Percentiles rank a stretch among this genome's conserved stretches.
Conservation (phyloP, 64 coral and sea anemone genomes). For the Montipora sp. region DNA sequence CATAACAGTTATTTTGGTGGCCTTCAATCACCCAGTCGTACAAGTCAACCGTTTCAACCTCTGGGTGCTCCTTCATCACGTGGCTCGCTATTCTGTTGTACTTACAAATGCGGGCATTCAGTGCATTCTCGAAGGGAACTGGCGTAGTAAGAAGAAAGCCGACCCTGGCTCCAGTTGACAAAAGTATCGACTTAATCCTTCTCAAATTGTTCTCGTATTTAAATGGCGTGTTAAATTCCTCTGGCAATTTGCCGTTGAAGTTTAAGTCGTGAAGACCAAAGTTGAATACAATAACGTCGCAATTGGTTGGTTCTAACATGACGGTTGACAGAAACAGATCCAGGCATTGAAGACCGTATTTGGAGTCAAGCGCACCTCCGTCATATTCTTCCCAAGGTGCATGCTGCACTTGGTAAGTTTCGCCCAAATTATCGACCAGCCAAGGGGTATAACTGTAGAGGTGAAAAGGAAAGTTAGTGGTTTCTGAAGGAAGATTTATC, state of each 20-base stretch:
- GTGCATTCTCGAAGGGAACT: constrained; percentile 58
- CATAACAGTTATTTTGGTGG: constrained; percentile 74
- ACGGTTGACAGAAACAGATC: constrained; percentile 56
- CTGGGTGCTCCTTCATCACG: constrained; percentile 52
- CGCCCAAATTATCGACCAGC: constrained; percentile 42
- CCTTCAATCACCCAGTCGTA: constrained; percentile 74
- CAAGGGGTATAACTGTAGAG: constrained; percentile 67
- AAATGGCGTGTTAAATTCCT: constrained; percentile 40
- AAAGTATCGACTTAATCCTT: constrained; percentile 42
- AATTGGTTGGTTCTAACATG: constrained; percentile 29
- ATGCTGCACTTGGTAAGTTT: constrained; percentile 74
- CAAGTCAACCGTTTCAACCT: constrained; percentile 61
- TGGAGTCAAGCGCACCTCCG: constrained; percentile 85
- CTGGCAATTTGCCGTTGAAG: constrained; percentile 17
- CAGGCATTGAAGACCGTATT: constrained; percentile 83
- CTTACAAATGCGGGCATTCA: constrained; percentile 50
- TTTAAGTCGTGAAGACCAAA: constrained; percentile 87
- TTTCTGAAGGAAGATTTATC: background rate
- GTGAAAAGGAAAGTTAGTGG: background rate
- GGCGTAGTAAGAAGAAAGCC: constrained; percentile 87
- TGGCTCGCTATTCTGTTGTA: constrained; percentile 70
- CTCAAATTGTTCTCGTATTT: constrained; percentile 64
- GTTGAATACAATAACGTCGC: constrained; percentile 89
- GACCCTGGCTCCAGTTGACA: constrained; percentile 64
- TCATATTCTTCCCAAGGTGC: constrained; percentile 75